These are phyloP conservation scores for Umimayanthus chanpuru DNA, from an alignment of 92 coral and sea anemone genomes.

Conservation along the genomic window DNA sequence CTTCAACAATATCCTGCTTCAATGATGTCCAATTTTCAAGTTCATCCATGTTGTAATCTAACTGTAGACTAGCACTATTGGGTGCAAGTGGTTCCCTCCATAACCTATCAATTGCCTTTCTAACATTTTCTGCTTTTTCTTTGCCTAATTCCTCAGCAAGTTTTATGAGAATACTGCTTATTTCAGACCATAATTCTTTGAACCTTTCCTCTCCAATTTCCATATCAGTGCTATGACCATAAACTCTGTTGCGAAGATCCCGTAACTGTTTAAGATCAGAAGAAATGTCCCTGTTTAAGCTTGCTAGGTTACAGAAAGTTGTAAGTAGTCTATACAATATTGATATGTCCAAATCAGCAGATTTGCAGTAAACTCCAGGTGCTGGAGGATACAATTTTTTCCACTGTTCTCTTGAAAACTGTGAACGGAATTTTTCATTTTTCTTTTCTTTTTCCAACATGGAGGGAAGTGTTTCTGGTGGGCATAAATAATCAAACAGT, in stretches of 20 bases:
- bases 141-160: not conserved
- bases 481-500: not conserved
- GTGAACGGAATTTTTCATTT: not conserved
- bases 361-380: not conserved
- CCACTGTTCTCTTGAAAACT: not conserved
- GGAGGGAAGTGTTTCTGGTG: not conserved
- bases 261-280: too few species aligned
- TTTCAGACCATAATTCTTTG: not conserved
- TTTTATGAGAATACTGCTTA: not conserved
- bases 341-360: not conserved
- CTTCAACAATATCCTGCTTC: too few species aligned
- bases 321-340: not conserved
- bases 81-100: not conserved
- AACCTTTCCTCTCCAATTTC: not conserved
- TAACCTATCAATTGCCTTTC: not conserved
- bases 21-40: too few species aligned
- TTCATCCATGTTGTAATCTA: not conserved
- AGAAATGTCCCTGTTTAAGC: too few species aligned
- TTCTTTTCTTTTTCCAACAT: not conserved
- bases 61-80: not conserved
- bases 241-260: not conserved
- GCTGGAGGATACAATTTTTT: not conserved
- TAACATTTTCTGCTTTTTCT: not conserved
- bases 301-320: too few species aligned
- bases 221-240: not conserved